phyloP scores from a whole-genome alignment of 2,888 invertebrate species.

The Nezara viridula region DNA sequence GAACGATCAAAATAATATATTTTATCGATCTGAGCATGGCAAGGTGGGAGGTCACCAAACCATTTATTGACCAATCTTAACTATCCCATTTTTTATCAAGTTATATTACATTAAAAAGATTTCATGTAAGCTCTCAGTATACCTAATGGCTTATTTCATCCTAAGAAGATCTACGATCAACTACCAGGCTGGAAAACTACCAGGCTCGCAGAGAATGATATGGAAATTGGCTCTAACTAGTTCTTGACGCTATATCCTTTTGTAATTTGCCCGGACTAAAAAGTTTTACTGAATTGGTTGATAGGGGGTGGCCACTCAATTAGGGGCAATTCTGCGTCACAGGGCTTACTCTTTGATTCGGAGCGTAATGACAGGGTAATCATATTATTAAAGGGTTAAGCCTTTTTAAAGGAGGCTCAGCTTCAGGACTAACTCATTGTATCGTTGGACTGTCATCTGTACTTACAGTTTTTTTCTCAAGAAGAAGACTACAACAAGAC shows the following conservation, averaged over 20 bases:
- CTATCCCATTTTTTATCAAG: background rate
- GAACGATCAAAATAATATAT: too few species aligned
- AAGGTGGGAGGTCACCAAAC: too few species aligned
- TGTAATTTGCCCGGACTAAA: background rate
- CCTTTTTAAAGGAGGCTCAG: slow-evolving; percentile 21
- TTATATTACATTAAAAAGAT: too few species aligned
- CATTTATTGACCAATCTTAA: too few species aligned
- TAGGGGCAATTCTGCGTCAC: slow-evolving; percentile 50
- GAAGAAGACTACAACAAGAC: slow-evolving; percentile 32
- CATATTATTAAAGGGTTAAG: slow-evolving; percentile 23
- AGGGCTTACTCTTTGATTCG: slow-evolving; percentile 2
- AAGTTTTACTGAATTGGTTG: slow-evolving; percentile 52
- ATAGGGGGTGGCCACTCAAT: slow-evolving; percentile 41
- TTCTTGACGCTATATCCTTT: slow-evolving; percentile 13
- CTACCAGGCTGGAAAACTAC: background rate
- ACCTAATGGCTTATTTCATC: too few species aligned
- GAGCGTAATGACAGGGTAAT: slow-evolving; percentile 20
- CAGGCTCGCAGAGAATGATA: slow-evolving; percentile 3
- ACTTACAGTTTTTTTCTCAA: slow-evolving; percentile 51
- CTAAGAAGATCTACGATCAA: background rate
- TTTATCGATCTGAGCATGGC: too few species aligned
- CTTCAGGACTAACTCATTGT: slow-evolving; percentile 3
- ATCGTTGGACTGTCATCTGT: slow-evolving; percentile 52
- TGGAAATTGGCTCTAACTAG: slow-evolving; percentile 27
- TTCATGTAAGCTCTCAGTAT: too few species aligned